These are phyloP conservation scores for Drosophila santomea DNA, from an alignment of 1,140 invertebrate genomes.

Conservation along the genomic window DNA sequence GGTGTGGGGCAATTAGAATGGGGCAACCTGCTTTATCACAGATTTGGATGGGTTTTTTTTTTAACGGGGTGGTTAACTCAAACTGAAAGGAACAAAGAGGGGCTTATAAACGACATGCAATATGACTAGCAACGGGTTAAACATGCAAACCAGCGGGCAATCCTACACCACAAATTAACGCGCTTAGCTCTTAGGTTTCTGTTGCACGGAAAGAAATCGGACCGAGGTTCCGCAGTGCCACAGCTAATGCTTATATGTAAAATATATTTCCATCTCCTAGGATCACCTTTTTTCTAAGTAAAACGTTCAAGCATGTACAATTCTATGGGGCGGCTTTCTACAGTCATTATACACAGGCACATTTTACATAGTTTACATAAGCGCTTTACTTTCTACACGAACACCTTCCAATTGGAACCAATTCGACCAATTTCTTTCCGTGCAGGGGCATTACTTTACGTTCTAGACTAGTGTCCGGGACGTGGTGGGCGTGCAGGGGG, in stretches of 20 bases:
- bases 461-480: constrained; percentile 23
- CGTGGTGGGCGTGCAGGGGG: not conserved
- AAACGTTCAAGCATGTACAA: no score
- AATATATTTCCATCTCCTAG: no score
- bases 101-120: constrained; percentile 59
- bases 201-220: constrained; percentile 26
- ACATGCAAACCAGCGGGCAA: constrained; percentile 70
- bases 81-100: constrained; percentile 42
- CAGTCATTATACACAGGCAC: no score
- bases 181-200: constrained; percentile 31
- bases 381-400: no score
- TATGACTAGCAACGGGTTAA: constrained; percentile 44
- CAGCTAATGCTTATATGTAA: no score
- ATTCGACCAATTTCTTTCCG: not conserved
- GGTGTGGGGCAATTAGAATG: constrained; percentile 22
- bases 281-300: no score
- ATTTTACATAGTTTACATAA: no score
- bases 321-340: no score
- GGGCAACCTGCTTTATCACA: constrained; percentile 22
- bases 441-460: not conserved
- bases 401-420: no score
- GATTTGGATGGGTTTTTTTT: constrained; percentile 2
- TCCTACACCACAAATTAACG: constrained; percentile 61
- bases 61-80: constrained; percentile 27
- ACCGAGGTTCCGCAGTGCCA: not conserved